Conservation (phyloP, 2,888 invertebrate genomes). For the Lepas anatifera region DNA sequence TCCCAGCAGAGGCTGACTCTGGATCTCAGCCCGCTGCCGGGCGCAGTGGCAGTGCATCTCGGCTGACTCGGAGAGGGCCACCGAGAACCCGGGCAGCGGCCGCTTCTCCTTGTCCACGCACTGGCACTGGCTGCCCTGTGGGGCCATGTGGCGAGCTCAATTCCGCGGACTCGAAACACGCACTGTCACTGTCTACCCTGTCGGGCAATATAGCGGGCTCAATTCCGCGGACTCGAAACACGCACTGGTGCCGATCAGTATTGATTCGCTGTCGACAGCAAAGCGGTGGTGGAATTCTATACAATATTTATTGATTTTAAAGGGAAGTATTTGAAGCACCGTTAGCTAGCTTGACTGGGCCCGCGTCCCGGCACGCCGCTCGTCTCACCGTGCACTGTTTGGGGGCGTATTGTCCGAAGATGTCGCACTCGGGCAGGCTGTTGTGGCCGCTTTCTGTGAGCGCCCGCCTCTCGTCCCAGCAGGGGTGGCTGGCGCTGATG, state of each 20-base stretch:
- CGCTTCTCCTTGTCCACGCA: not conserved
- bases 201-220: too few relatives aligned
- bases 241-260: too few relatives aligned
- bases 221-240: too few relatives aligned
- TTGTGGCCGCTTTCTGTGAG: not conserved
- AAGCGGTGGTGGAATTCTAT: too few relatives aligned
- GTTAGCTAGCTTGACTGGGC: too few relatives aligned
- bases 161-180: too few relatives aligned
- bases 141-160: too few relatives aligned
- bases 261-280: too few relatives aligned
- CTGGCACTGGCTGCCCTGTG: not conserved
- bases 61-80: not conserved
- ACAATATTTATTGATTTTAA: too few relatives aligned
- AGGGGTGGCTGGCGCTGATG: not conserved
- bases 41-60: slow-evolving; percentile 3
- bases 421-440: not conserved
- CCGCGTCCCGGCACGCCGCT: slow-evolving; percentile 15
- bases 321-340: too few relatives aligned
- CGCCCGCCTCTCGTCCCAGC: not conserved
- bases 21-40: not conserved
- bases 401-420: not conserved
- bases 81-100: not conserved
- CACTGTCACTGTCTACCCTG: too few relatives aligned
- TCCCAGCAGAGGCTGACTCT: not conserved
- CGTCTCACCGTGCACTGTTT: slow-evolving; percentile 8